Evolutionary conservation across 2,888 invertebrate genomes (phyloP).

Genomic region (Meiosimyza platycephala): DNA sequence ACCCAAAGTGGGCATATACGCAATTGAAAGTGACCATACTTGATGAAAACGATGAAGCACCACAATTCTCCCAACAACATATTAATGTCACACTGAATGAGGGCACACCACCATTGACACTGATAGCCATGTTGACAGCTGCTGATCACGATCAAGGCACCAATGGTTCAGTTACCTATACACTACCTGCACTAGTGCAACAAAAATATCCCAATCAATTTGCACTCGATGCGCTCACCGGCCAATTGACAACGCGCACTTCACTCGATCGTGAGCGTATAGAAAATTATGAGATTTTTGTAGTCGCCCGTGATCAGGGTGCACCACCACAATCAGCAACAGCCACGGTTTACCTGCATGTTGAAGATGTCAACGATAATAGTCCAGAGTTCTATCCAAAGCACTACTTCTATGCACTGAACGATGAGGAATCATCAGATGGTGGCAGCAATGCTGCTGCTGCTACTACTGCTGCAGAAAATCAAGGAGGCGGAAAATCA

Average conservation of each 20-base stretch:
- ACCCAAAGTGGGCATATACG: slow-evolving; percentile 92
- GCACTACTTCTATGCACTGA: slow-evolving; percentile 83
- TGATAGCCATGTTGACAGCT: slow-evolving; percentile 86
- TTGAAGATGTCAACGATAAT: slow-evolving; percentile 93
- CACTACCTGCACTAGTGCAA: slow-evolving; percentile 80
- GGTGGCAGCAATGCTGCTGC: slow-evolving; percentile 32
- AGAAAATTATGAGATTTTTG: slow-evolving; percentile 81
- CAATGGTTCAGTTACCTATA: slow-evolving; percentile 90
- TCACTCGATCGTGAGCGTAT: slow-evolving; percentile 86
- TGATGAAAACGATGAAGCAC: slow-evolving; percentile 95
- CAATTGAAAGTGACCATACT: slow-evolving; percentile 89
- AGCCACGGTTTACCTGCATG: slow-evolving; percentile 82
- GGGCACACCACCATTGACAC: slow-evolving; percentile 81
- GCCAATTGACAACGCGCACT: slow-evolving; percentile 82
- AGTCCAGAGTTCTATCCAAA: slow-evolving; percentile 91
- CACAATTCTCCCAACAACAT: slow-evolving; percentile 80
- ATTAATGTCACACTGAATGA: slow-evolving; percentile 84
- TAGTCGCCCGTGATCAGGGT: slow-evolving; percentile 92
- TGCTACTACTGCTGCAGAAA: slow-evolving; percentile 20
- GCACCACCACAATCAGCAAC: slow-evolving; percentile 90
- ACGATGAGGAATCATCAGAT: slow-evolving; percentile 68
- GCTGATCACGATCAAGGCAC: slow-evolving; percentile 93
- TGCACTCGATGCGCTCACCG: slow-evolving; percentile 84
- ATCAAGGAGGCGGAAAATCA: slow-evolving; percentile 2
- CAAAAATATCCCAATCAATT: slow-evolving; percentile 88